Base-by-base conservation (phyloP, 1,140 invertebrate species). In the Rhynchophorus ferrugineus region DNA sequence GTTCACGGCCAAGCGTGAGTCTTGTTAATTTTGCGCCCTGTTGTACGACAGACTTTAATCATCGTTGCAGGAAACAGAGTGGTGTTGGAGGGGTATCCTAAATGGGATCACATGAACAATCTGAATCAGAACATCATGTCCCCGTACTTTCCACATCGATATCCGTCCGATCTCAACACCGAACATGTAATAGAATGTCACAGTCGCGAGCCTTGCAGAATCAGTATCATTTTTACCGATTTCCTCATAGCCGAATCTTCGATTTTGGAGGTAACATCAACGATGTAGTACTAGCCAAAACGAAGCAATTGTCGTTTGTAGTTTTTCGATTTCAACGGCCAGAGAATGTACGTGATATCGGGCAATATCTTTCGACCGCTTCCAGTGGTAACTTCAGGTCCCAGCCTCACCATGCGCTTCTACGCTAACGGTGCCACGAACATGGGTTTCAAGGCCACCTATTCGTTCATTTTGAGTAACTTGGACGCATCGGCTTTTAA, bases 321-420 rank as follows among this genome's bases (percentile, higher is more conserved):
- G 82, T 78, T 86, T 65, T 84, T 83, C 52, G 83, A 87, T 66
- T 81, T 76, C 66, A 83, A 84, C 61, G 78, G 78, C 6, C 76
- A 82, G 64, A 74, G 82, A 49, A 58, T 85, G 44, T 78, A 81
- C 36, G 79, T 82, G 1, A 81, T 77, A 51, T 82, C 78, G 34
- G 84, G 84, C 1, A 75, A 77, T 11, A 69, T 76, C 52, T 86
- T 86, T 68, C 75, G 84, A 6, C 84, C 84, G 1, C 81, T 82
- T 3, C 74, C 84, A 14, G 77, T 85, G 14, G 70, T 83, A 2
- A 82, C 78, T 44, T 75, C 75, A 2, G 83, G 83, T 0, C 78
- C 82, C 17, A 76, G 76, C 0, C 61, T 87, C 35, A 68, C 80
- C 9, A 71, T 86, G 13, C 73, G 81, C 61, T 87, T 86, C 63